Evolutionary conservation across 1,140 invertebrate species (phyloP), one percentile per base, ranked within the genome.

Genomic region (Paralvinella palmiformis): DNA sequence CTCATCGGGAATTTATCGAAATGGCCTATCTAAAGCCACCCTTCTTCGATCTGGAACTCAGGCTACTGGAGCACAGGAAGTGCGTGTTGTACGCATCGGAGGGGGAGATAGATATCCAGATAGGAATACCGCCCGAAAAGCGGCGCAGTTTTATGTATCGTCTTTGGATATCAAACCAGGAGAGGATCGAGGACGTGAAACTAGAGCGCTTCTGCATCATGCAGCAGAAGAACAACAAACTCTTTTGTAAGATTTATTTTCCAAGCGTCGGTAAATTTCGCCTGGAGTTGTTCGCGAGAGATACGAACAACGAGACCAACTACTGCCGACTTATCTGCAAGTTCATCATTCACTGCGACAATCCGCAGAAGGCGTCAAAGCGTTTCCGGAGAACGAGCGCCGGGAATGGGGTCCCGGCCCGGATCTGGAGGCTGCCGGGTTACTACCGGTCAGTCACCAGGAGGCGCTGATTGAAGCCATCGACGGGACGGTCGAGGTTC

Each of bases 391-490:
- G 27, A 57, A 33, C 33, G 55, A 57, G 20, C 0, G 55, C 20
- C 29, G 35, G 55, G 55, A 57, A 36, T 57, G 55, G 55, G 55
- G 55, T 17, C 55, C 55, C 3, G 55, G 55, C 7, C 2, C 13
- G 4, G 55, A 57, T 33, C n/a, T 32, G 13, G 33, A 20, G 2
- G 3, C 10, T 4, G 27, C 35, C 3, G 55, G 55, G 6, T 33
- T 57, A 17, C 29, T 20, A 6, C 24, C 55, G 10, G 20, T 36
- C 1, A 57, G 27, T n/a, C 55, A 57, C 55, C 22, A 57, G 35
- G 29, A 57, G 27, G 55, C 24, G 13, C 2, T 57, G 55, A 32
- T 57, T 27, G 55, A 57, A 3, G 27, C 33, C 27, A 32, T 32
- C 27, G 3, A 57, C 35, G 55, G 55, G 20, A 13, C 22, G 29